A percentile compares a stretch with the other conserved stretches of the same genome.
These are phyloP conservation scores for Pomatorhinus ruficollis DNA, from an alignment of 2,113 vertebrate species.

Conservation along the genomic window DNA sequence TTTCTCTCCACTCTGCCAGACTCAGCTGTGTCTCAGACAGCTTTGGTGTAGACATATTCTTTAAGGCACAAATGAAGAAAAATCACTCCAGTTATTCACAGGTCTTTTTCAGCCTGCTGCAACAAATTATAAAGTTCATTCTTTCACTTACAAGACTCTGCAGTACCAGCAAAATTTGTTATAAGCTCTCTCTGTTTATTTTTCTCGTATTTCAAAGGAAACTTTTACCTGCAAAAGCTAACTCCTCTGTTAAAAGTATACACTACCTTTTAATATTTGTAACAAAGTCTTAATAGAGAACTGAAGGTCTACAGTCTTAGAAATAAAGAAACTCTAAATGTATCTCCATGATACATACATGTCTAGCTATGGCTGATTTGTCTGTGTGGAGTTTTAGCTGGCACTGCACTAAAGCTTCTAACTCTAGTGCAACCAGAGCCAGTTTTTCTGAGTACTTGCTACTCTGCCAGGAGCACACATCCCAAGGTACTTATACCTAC, in stretches of 20 bases:
- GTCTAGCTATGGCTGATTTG: not conserved
- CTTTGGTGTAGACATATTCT: not conserved
- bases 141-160: not conserved
- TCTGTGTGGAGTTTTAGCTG: not conserved
- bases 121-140: not conserved
- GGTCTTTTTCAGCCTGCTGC: not conserved
- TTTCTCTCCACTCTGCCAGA: not conserved
- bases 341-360: not conserved
- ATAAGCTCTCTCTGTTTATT: not conserved
- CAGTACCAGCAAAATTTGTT: not conserved
- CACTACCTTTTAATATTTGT: not conserved
- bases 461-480: not conserved
- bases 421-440: not conserved
- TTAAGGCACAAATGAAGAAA: not conserved
- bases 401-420: not conserved
- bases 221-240: not conserved
- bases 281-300: not conserved
- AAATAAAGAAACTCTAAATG: not conserved
- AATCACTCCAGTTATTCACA: not conserved
- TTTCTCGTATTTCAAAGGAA: conserved; percentile 3
- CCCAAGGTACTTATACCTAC: not conserved
- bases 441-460: not conserved
- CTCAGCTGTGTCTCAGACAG: not conserved
- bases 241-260: not conserved
- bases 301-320: not conserved